These are phyloP conservation scores for Papilio xuthus DNA, from an alignment of 1,140 invertebrate species.

Conservation along the genomic window DNA sequence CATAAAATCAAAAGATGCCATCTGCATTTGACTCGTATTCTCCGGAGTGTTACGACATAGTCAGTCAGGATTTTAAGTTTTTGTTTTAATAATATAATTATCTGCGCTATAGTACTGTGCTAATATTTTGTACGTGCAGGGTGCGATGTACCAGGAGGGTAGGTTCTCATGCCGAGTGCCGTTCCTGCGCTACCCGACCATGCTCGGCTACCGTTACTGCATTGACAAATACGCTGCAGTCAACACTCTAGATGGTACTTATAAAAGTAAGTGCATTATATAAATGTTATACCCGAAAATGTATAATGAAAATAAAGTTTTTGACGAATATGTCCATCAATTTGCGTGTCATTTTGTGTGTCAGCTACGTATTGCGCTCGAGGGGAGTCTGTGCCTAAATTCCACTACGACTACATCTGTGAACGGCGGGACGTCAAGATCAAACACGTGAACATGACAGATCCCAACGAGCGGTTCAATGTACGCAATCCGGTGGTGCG, in stretches of 20 bases:
- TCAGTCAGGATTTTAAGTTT: too few relatives aligned
- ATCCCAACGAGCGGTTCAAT: slow-evolving; percentile 73
- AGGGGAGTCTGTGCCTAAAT: slow-evolving; percentile 71
- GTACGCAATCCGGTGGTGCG: slow-evolving; percentile 71
- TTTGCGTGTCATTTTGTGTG: slow-evolving; percentile 18
- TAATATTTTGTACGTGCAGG: slow-evolving; percentile 49
- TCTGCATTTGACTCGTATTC: too few relatives aligned
- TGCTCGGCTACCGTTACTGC: slow-evolving; percentile 68
- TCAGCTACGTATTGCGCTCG: slow-evolving; percentile 69
- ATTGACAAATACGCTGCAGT: slow-evolving; percentile 73
- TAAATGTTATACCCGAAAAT: not conserved
- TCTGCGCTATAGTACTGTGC: not conserved
- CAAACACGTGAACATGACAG: slow-evolving; percentile 67
- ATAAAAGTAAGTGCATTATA: slow-evolving; percentile 62
- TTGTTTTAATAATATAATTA: not conserved
- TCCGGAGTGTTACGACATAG: too few relatives aligned
- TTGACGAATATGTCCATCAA: not conserved
- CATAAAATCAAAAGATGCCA: too few relatives aligned
- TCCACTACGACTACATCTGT: slow-evolving; percentile 77
- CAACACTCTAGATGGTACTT: slow-evolving; percentile 64
- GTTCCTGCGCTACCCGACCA: slow-evolving; percentile 66
- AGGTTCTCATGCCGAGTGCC: slow-evolving; percentile 70
- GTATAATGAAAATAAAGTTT: not conserved
- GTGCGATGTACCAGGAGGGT: slow-evolving; percentile 75
- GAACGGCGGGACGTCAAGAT: slow-evolving; percentile 71